These are phyloP conservation scores for Littorina saxatilis DNA, from an alignment of 1,140 invertebrate genomes.

Conservation along the genomic window DNA sequence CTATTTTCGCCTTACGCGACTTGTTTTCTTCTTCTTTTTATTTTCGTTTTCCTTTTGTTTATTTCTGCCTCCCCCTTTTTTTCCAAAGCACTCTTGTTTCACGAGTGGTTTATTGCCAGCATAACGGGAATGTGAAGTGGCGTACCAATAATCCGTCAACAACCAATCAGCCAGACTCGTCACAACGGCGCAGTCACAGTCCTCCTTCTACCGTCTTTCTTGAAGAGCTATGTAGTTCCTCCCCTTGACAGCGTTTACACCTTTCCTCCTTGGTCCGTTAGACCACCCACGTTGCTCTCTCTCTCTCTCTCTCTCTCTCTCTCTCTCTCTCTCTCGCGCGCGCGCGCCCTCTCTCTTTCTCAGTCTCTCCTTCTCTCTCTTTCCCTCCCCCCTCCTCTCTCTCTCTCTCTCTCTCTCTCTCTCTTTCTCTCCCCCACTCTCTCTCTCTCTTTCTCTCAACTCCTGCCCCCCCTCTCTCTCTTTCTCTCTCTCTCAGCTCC, in stretches of 20 bases:
- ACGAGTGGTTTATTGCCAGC: too few species aligned
- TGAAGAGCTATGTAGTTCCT: background rate
- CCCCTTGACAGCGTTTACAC: conserved; percentile 6
- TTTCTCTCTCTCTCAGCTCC: background rate
- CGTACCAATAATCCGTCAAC: too few species aligned
- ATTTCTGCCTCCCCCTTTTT: too few species aligned
- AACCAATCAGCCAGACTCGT: background rate
- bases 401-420: conserved; percentile 2
- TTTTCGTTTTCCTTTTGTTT: too few species aligned
- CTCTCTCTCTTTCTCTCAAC: background rate
- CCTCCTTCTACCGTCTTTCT: background rate
- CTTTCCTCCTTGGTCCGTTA: background rate
- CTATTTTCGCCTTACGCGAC: too few species aligned
- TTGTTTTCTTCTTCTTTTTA: too few species aligned
- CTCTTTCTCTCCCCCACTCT: background rate
- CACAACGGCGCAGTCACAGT: background rate
- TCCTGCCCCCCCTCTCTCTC: background rate
- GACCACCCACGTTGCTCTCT: conserved; percentile 21
- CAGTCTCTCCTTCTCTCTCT: too few species aligned
- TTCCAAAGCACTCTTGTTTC: too few species aligned
- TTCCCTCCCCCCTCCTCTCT: conserved; percentile 2
- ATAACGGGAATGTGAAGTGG: too few species aligned
- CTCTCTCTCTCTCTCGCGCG: conserved; percentile 12
- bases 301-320: background rate
- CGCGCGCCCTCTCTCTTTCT: background rate